Evolutionary conservation across 2,113 vertebrate genomes (phyloP).

Genomic region (Odocoileus hemionus): DNA sequence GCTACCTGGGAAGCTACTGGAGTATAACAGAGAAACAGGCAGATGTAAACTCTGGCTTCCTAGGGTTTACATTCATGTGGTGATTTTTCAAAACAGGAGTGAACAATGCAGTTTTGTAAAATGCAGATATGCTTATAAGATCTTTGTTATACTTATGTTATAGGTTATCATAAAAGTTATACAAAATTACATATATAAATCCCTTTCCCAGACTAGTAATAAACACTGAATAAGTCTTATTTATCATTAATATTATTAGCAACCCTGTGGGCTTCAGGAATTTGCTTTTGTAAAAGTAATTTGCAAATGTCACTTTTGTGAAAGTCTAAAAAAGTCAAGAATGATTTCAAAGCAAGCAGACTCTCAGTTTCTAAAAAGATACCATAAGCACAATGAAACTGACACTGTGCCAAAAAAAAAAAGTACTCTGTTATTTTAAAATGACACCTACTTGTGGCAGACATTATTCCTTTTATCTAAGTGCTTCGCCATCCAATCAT

Average conservation of each 20-base stretch:
- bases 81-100: not conserved
- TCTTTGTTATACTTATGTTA: not conserved
- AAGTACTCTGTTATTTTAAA: not conserved
- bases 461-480: slow-evolving; percentile 1
- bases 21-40: not conserved
- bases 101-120: not conserved
- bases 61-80: not conserved
- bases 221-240: not conserved
- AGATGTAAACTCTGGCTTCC: not conserved
- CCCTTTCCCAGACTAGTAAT: not conserved
- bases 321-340: not conserved
- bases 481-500: not conserved
- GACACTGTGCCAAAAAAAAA: not conserved
- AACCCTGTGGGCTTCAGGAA: not conserved
- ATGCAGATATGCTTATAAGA: not conserved
- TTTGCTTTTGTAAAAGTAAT: not conserved
- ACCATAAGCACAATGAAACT: not conserved
- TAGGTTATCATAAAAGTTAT: not conserved
- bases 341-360: not conserved
- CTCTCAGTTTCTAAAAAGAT: not conserved
- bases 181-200: not conserved
- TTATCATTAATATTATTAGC: not conserved
- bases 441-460: not conserved
- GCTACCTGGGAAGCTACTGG: not conserved
- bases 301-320: not conserved